Evolutionary conservation across 2,888 invertebrate genomes (phyloP).

Genomic region (Ligdia adustata): DNA sequence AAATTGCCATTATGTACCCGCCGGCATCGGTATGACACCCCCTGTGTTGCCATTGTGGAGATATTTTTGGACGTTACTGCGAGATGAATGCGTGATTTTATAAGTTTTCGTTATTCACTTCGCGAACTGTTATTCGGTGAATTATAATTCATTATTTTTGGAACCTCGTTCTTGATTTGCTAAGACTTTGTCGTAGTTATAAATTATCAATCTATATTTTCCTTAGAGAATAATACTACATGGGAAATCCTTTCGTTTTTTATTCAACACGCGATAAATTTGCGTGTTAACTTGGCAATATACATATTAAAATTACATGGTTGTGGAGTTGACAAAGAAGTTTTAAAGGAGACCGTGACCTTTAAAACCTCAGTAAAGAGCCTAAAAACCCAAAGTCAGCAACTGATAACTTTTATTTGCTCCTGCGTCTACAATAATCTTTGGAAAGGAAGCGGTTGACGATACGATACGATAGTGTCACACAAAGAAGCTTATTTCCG

Average conservation of each 20-base stretch:
- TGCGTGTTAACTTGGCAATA: no score
- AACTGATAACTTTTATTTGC: slow-evolving; percentile 75
- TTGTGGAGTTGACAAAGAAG: no score
- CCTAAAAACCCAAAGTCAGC: slow-evolving; percentile 10
- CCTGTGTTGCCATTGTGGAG: slow-evolving; percentile 32
- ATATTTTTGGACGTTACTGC: slow-evolving; percentile 32
- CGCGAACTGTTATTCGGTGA: not conserved
- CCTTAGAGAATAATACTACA: no score
- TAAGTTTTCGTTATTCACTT: slow-evolving; percentile 5
- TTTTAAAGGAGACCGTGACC: slow-evolving; percentile 10
- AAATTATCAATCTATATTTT: no score
- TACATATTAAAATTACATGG: no score
- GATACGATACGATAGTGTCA: slow-evolving; percentile 76
- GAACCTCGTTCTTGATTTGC: no score
- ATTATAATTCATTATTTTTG: no score
- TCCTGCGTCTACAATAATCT: slow-evolving; percentile 75
- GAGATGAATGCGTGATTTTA: slow-evolving; percentile 12
- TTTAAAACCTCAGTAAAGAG: slow-evolving; percentile 1
- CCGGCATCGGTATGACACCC: slow-evolving; percentile 68
- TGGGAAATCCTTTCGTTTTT: no score
- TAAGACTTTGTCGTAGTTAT: no score
- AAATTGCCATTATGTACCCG: slow-evolving; percentile 76
- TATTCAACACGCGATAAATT: no score
- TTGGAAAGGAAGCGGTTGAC: slow-evolving; percentile 78
- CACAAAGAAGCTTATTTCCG: slow-evolving; percentile 83